Conservation (phyloP, 2,888 invertebrate species). For the Rotaria socialis region DNA sequence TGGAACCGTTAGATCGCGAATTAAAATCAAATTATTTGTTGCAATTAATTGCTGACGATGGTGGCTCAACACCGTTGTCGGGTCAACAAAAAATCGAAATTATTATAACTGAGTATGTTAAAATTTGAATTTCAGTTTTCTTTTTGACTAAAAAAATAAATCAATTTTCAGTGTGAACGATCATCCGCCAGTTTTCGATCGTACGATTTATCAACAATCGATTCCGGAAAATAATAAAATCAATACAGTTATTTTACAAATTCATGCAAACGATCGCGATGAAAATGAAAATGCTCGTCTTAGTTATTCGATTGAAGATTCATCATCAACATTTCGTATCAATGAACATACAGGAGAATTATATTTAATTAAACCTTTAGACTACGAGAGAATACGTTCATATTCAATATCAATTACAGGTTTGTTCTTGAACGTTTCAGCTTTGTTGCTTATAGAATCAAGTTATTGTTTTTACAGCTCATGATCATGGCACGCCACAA, state of each 20-base stretch:
- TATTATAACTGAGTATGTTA: conserved; percentile 35
- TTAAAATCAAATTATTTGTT: conserved; percentile 30
- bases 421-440: not conserved
- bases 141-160: not conserved
- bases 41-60: conserved; percentile 39
- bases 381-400: conserved; percentile 38
- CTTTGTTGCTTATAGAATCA: too few relatives aligned
- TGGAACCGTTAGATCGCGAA: conserved; percentile 40
- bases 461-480: not conserved
- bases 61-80: conserved; percentile 23
- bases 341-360: conserved; percentile 40
- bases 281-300: conserved; percentile 18
- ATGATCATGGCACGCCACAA: conserved; percentile 22
- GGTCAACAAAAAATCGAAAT: conserved; percentile 29
- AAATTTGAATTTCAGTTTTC: not conserved
- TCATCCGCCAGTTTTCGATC: conserved; percentile 38
- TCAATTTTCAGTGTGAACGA: conserved; percentile 37
- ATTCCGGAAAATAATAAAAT: conserved; percentile 37
- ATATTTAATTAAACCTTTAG: conserved; percentile 34
- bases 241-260: not conserved
- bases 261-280: conserved; percentile 10
- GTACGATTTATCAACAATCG: conserved; percentile 20
- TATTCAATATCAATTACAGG: not conserved
- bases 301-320: conserved; percentile 37
- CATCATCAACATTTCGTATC: conserved; percentile 30